Evolutionary conservation across 2,797 vertebrate genomes (phyloP), one percentile per base, ranked within the genome.

Genomic region (Arctocebus calabarensis): DNA sequence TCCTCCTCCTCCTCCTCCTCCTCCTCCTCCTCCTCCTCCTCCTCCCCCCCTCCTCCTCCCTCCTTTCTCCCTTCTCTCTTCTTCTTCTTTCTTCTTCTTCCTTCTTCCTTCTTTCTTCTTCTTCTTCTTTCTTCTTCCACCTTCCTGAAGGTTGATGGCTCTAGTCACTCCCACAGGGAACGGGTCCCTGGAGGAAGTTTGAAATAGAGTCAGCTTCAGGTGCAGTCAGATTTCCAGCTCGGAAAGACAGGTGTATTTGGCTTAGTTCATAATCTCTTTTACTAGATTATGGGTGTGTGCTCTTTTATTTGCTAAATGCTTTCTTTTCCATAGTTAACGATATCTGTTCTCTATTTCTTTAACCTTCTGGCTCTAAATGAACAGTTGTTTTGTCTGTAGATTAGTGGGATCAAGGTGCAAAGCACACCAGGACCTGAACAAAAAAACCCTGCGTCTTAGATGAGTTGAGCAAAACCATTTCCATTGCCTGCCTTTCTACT

Each of bases 281-380:
- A 9, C 85, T 71, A 43, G 52, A 81, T 71, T n/a, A 29, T 22
- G 19, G 48, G 3, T 61, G 9, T 55, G 5, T 11, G n/a, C 16
- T 71, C 48, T 83, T 71, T 88, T 66, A 9, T n/a, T 43, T 37
- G 19, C 64, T 45, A 61, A 66, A 7, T 87, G 37, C 75, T 91
- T 86, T 81, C 87, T 90, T 94, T 75, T 57, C 84, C 40, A 29
- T 37, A 19, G 12, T 20, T 48, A 78, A 61, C 9, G 62, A 23
- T 71, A 20, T 23, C 45, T 83, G n/a, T 74, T 83, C 34, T 91
- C 59, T 96, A 66, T 82, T 94, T 68, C 64, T 90, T 94, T 37
- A 83, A 73, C 48, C 12, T 88, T 45, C 52, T 81, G 87, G 17
- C 85, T 92, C 59, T 89, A 45, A 88, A 59, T 71, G 77, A 97